Percentiles rank a stretch among this genome's conserved stretches.
These are phyloP conservation scores for Sebastes miniatus DNA, from an alignment of 2,797 vertebrate genomes.

Conservation along the genomic window DNA sequence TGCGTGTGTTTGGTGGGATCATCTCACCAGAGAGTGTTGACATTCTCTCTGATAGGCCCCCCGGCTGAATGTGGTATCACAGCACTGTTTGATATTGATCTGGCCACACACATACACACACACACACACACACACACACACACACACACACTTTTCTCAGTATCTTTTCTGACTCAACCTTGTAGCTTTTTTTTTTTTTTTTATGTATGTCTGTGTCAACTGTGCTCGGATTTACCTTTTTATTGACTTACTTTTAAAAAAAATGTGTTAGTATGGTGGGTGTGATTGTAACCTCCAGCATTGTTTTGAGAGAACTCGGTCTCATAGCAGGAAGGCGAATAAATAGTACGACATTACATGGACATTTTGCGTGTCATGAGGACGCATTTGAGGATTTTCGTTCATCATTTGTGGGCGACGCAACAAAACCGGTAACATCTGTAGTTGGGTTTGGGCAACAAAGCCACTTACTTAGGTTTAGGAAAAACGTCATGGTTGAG, in stretches of 20 bases:
- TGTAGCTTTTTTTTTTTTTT: background rate
- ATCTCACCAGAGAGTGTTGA: constrained; percentile 67
- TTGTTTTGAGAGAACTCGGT: background rate
- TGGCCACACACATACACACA: background rate
- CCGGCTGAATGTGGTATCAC: constrained; percentile 65
- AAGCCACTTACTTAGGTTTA: no score
- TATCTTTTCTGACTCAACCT: background rate
- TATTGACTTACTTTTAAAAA: constrained; percentile 9
- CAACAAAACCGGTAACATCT: no score
- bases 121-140: background rate
- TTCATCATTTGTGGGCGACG: no score
- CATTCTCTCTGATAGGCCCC: constrained; percentile 74
- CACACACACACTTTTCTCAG: constrained; percentile 6
- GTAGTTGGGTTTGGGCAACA: no score
- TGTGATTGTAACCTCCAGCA: background rate
- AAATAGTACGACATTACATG: no score
- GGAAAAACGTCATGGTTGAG: no score
- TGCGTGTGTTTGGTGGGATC: constrained; percentile 34
- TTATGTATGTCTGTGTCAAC: constrained; percentile 2
- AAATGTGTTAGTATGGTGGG: background rate
- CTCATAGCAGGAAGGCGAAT: no score
- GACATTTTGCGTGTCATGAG: no score
- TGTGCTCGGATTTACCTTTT: background rate
- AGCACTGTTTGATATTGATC: constrained; percentile 70
- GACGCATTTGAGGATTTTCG: no score